Base-by-base conservation (phyloP, 2,797 vertebrate genomes). In the Malurus leucopterus region DNA sequence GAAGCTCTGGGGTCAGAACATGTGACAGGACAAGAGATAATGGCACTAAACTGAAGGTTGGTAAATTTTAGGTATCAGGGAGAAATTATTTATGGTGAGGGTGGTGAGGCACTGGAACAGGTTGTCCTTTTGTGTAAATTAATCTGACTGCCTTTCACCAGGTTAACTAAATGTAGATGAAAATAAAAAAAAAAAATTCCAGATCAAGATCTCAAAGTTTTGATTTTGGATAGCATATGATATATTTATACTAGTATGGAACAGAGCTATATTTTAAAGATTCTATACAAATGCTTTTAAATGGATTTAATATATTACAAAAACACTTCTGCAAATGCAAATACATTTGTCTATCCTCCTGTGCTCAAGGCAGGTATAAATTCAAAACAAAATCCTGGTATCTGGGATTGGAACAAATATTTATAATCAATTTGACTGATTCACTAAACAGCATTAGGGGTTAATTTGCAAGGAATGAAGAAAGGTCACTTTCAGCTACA, bases 351-450 rank as follows among this genome's bases (percentile, higher is more conserved):
- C 57, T 34, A n/a, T 53, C 16, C 34, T 63, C 46, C 22, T 68
- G 51, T 2, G 23, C 61, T 63, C 57, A 71, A 86, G 30, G 64
- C 67, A 93, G 68, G 20, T 30, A 71, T 67, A 91, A 58, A 8
- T 63, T 86, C 54, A 53, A 84, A 91, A 50, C 8, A 63, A 81
- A 54, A 53, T 47, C 18, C 17, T 38, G 53, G 58, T 17, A 32
- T 83, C 43, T 77, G 13, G 24, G 32, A 76, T 43, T 72, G 15
- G 27, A 85, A 91, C 24, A 88, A 84, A 80, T 41, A 58, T 55
- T 83, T 74, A 79, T 69, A 79, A 88, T 50, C 62, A 54, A 71
- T 92, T 71, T 84, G 89, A 91, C 76, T 76, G 73, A 30, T 89
- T 84, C 86, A 70, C 49, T 72, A 84, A 87, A 71, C 17, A 72